Conservation (phyloP, 2,113 vertebrate genomes). For the Perca flavescens region DNA sequence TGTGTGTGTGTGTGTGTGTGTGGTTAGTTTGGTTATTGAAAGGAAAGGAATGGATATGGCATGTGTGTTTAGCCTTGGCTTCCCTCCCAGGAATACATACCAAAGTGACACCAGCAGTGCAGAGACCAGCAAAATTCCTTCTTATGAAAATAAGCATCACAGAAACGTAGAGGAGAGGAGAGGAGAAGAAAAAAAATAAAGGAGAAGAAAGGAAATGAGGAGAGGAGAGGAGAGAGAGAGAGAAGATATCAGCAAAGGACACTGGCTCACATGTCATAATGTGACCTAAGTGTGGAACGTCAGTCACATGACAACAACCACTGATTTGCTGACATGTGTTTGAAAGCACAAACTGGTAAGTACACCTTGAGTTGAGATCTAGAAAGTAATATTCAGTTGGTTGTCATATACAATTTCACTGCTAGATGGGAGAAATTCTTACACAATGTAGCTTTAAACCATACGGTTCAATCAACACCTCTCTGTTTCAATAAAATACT, state of each 20-base stretch:
- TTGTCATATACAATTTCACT: too few species aligned
- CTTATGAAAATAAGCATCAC: slow-evolving; percentile 78
- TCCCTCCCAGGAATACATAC: slow-evolving; percentile 76
- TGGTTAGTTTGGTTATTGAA: slow-evolving; percentile 66
- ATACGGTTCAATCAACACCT: not conserved
- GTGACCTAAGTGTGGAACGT: too few species aligned
- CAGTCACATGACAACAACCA: not conserved
- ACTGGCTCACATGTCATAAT: not conserved
- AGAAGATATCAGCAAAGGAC: not conserved
- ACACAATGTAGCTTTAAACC: not conserved
- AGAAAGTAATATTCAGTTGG: too few species aligned
- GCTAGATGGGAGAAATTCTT: too few species aligned
- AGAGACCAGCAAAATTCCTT: slow-evolving; percentile 77
- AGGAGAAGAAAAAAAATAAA: not conserved
- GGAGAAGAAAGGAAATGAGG: not conserved
- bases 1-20: slow-evolving; percentile 46
- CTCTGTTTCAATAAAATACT: not conserved
- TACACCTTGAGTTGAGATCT: not conserved
- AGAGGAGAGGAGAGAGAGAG: not conserved
- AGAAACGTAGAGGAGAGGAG: slow-evolving; percentile 50
- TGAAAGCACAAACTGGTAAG: not conserved
- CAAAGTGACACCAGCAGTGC: slow-evolving; percentile 76
- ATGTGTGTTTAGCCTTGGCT: slow-evolving; percentile 75
- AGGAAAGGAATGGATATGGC: slow-evolving; percentile 76
- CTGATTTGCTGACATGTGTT: not conserved